Conservation (phyloP, 2,797 vertebrate species). For the Rhinatrema bivittatum region DNA sequence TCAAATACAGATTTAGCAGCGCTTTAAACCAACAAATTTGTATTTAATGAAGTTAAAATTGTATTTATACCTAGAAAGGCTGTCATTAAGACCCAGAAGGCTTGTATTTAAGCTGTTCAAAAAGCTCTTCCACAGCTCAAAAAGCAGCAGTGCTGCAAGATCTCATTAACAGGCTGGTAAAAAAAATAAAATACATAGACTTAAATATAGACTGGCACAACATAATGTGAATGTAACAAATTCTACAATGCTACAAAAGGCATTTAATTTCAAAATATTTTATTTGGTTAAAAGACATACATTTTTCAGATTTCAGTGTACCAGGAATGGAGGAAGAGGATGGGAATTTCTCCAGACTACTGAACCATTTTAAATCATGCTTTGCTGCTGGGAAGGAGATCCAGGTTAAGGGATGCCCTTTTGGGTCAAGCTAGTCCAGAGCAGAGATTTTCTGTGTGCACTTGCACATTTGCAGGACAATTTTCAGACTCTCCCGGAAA, state of each 20-base stretch:
- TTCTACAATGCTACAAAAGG: background rate
- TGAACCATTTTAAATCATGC: fast-evolving
- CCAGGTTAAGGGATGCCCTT: no score
- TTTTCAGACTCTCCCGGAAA: no score
- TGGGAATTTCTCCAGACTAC: fast-evolving
- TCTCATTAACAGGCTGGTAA: background rate
- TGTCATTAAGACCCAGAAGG: slow-evolving; percentile 6
- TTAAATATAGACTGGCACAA: background rate
- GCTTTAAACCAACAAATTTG: slow-evolving; percentile 1
- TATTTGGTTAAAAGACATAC: no score
- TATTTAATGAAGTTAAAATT: background rate
- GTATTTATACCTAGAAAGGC: slow-evolving; percentile 1
- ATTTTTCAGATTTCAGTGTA: background rate
- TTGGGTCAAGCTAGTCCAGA: no score
- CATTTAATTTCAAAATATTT: background rate
- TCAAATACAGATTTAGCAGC: background rate
- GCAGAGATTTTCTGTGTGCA: no score
- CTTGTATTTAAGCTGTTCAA: background rate
- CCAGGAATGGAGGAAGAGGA: background rate
- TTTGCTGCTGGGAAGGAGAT: no score
- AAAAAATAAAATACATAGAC: background rate
- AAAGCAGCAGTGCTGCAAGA: background rate
- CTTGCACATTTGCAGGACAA: no score
- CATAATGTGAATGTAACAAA: background rate
- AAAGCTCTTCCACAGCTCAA: background rate